Evolutionary conservation across 2,797 vertebrate species (phyloP).

Genomic region (Nasua narica): DNA sequence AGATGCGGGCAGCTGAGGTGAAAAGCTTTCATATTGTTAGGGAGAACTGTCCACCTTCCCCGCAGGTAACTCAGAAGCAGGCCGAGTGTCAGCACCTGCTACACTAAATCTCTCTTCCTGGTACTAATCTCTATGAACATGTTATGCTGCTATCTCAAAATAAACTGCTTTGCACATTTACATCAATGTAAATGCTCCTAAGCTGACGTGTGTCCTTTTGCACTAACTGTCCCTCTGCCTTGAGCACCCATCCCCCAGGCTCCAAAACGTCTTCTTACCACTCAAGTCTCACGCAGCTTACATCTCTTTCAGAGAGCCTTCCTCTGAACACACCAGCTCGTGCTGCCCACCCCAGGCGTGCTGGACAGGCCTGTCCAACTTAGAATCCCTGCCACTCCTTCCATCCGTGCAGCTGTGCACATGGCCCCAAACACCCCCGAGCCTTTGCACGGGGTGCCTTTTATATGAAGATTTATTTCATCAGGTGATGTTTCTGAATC

Average conservation of each 20-base stretch:
- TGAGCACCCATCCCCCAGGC: not conserved
- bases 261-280: not conserved
- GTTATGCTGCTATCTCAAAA: not conserved
- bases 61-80: not conserved
- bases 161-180: too few relatives aligned
- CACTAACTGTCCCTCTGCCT: too few relatives aligned
- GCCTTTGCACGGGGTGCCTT: not conserved
- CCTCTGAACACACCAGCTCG: not conserved
- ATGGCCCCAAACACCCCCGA: accelerated
- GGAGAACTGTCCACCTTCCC: not conserved
- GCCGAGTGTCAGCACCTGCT: not conserved
- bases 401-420: too few relatives aligned
- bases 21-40: not conserved
- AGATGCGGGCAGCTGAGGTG: accelerated
- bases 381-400: not conserved
- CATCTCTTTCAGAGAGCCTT: not conserved
- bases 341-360: accelerated
- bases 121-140: not conserved
- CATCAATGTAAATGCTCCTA: not conserved
- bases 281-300: not conserved
- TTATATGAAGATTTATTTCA: not conserved
- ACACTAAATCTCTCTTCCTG: accelerated
- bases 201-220: not conserved
- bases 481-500: not conserved
- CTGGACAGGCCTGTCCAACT: not conserved